Base-by-base conservation (phyloP, 2,113 vertebrate genomes). In the Notarius lentiginosus region DNA sequence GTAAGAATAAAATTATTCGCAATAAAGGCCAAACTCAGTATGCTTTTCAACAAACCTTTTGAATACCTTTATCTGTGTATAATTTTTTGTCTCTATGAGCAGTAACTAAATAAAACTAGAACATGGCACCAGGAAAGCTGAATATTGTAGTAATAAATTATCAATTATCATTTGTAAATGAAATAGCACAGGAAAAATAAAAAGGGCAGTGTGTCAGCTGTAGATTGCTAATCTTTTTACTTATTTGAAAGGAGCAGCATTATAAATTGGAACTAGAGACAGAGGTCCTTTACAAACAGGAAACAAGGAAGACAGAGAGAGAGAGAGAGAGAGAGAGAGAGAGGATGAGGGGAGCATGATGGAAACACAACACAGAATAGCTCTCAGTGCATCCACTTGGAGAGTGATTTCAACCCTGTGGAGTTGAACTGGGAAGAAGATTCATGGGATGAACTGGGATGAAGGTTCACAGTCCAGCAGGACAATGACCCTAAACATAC, bases 331-430 rank as follows among this genome's bases (percentile, higher is more conserved):
- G 18, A 80, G 27, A 80, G 84, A 41, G 15, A 63, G 63, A 70
- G 41, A 22, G 51, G 68, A 77, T 68, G 60, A 66, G 12, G 70
- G 68, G 70, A 76, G 63, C 86, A 88, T 61, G 72, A 83, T 85
- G 85, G 79, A 70, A 89, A 70, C 68, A 86, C 27, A 60, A 91
- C 85, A 90, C 56, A 86, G 79, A 87, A 91, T 89, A 89, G 81
- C 90, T 90, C 86, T 89, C 88, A 89, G 89, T 85, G 88, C 88
- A 89, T 86, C 80, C 88, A 89, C 34, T 73, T 90, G 88, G 73
- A 89, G 70, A 84, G 56, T 87, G 81, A 86, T 89, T 79, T 83
- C 53, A 83, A 88, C 63, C 55, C 47, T 22, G 20, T 90, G 90
- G 90, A 86, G 87, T 91, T 87, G 82, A 91, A 83, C 24, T 41